Conservation (phyloP, 2,888 invertebrate genomes). For the Argynnis bischoffii region DNA sequence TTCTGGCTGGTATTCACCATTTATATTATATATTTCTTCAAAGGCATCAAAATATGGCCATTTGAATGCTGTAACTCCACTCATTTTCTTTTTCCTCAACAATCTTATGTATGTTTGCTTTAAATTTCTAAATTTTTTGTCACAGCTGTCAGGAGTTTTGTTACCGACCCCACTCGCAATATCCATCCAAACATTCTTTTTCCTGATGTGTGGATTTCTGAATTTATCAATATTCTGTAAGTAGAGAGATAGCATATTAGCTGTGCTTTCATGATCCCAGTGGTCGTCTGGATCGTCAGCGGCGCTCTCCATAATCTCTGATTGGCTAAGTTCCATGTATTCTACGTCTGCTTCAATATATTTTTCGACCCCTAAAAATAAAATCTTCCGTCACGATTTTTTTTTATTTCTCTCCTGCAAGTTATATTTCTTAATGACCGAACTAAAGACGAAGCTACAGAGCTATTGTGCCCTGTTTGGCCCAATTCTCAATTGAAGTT, state of each 20-base stretch:
- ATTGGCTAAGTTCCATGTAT: conserved; percentile 59
- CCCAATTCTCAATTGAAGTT: conserved; percentile 31
- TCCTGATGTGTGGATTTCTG: conserved; percentile 71
- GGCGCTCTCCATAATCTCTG: conserved; percentile 56
- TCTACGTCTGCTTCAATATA: conserved; percentile 61
- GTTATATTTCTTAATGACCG: neutral
- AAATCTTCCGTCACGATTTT: conserved; percentile 43
- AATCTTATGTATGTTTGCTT: conserved; percentile 73
- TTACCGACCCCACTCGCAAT: conserved; percentile 65
- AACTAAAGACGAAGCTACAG: conserved; percentile 8
- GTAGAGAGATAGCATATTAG: conserved; percentile 62
- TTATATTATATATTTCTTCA: conserved; percentile 67
- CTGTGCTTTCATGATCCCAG: conserved; percentile 66
- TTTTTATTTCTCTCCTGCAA: neutral
- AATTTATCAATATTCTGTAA: conserved; percentile 69
- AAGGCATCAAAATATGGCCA: conserved; percentile 76
- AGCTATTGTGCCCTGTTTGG: conserved; percentile 19
- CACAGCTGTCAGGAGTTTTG: conserved; percentile 69
- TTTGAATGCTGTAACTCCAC: conserved; percentile 59
- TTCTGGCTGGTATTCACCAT: conserved; percentile 71
- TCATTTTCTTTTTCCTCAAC: conserved; percentile 64
- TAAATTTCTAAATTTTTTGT: conserved; percentile 74
- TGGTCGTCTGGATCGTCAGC: conserved; percentile 68
- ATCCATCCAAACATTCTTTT: conserved; percentile 73
- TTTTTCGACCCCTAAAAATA: conserved; percentile 59